Percentiles rank a stretch among this genome's conserved stretches.
Conservation (phyloP, 2,113 vertebrate genomes). For the Antechinus stuartii region DNA sequence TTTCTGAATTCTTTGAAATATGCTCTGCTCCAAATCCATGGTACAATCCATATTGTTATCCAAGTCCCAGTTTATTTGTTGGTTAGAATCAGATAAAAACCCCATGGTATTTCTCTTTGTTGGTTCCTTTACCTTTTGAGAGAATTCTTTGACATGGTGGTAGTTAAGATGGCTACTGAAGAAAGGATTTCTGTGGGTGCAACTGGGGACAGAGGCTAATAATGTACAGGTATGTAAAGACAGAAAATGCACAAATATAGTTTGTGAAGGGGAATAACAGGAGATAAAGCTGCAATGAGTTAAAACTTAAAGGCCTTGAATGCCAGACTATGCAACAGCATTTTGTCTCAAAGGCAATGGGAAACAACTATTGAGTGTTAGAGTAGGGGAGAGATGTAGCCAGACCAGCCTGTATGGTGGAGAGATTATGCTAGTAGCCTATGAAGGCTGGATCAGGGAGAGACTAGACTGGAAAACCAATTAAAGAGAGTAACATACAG, state of each 20-base stretch:
- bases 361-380: background rate
- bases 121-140: background rate
- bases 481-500: background rate
- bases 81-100: background rate
- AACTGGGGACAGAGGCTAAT: background rate
- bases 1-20: background rate
- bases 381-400: background rate
- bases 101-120: background rate
- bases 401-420: background rate
- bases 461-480: background rate
- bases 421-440: background rate
- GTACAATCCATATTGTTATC: background rate
- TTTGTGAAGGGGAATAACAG: background rate
- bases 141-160: background rate
- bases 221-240: background rate
- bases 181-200: background rate
- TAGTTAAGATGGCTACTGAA: background rate
- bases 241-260: background rate
- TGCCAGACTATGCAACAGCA: background rate
- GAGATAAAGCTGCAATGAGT: background rate
- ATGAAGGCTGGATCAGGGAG: background rate
- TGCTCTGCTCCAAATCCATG: background rate
- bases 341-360: background rate
- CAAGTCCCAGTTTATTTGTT: background rate
- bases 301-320: background rate